A percentile compares a stretch with the other conserved stretches of the same genome.
Evolutionary conservation across 2,888 invertebrate genomes (phyloP).

Genomic region (Anaspis maculata): DNA sequence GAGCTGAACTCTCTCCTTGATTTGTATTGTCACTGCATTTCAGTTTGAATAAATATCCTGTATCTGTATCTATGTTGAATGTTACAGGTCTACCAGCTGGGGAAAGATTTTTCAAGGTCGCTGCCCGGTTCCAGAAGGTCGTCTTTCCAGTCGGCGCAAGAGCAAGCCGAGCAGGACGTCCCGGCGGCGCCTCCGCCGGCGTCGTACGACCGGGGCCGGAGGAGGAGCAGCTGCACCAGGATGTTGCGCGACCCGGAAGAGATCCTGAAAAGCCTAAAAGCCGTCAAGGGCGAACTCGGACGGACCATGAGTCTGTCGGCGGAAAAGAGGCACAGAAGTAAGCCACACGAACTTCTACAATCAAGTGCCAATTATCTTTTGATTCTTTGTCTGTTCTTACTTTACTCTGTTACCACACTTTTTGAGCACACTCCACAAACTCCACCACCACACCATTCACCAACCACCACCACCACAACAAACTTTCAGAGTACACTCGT

Average conservation of each 20-base stretch:
- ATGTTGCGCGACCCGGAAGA: conserved; percentile 71
- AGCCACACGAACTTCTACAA: conserved; percentile 24
- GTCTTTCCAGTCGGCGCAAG: conserved; percentile 65
- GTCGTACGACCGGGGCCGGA: conserved; percentile 57
- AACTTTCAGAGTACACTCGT: conserved; percentile 9
- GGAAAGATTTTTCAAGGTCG: conserved; percentile 78
- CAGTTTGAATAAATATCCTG: no score
- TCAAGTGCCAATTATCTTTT: conserved; percentile 1
- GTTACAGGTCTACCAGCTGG: conserved; percentile 78
- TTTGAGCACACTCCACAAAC: no score
- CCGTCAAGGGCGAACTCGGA: conserved; percentile 74
- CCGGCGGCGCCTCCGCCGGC: conserved; percentile 48
- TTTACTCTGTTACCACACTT: conserved; percentile 6
- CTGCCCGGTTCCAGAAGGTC: conserved; percentile 77
- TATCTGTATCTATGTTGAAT: no score
- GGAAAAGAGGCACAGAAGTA: conserved; percentile 51
- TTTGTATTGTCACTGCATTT: no score
- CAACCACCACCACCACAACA: conserved; percentile 8
- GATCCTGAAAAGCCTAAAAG: conserved; percentile 70
- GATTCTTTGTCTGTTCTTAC: no score
- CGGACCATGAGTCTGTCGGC: conserved; percentile 74
- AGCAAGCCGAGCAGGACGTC: conserved; percentile 38
- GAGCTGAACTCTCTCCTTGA: no score
- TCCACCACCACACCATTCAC: conserved; percentile 10
- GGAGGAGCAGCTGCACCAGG: conserved; percentile 73